A percentile compares a stretch with the other conserved stretches of the same genome.
Conservation (phyloP, 2,888 invertebrate species). For the Tenthredo livida region DNA sequence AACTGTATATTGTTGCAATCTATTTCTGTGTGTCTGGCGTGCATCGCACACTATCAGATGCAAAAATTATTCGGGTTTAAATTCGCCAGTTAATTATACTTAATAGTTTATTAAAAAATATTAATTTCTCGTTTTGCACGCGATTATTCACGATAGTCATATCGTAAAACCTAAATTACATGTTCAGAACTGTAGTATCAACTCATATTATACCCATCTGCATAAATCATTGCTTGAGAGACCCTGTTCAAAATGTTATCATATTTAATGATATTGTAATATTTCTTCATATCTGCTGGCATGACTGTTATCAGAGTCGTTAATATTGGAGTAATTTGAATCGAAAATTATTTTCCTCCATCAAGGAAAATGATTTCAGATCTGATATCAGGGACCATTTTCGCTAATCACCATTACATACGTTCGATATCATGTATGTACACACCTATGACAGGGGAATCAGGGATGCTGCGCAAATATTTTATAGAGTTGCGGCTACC, state of each 20-base stretch:
- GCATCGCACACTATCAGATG: slow-evolving; percentile 35
- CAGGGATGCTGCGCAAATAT: background rate
- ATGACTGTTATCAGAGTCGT: background rate
- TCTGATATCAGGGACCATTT: background rate
- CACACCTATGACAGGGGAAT: background rate
- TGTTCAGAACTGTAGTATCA: background rate
- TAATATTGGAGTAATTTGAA: background rate
- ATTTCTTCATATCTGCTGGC: background rate
- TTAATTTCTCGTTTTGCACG: background rate
- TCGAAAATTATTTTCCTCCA: background rate
- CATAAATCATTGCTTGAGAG: background rate
- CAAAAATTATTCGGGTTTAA: slow-evolving; percentile 32
- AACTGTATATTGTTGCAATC: slow-evolving; percentile 49
- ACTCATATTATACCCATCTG: background rate
- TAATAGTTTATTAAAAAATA: background rate
- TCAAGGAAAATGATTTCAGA: background rate
- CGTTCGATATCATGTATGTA: background rate
- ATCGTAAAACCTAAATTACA: background rate
- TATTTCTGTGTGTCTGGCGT: slow-evolving; percentile 45
- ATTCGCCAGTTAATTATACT: background rate
- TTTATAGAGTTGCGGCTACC: background rate
- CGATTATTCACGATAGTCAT: background rate
- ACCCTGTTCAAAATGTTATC: background rate
- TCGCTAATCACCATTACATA: too few relatives aligned
- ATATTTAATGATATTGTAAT: slow-evolving; percentile 2